Evolutionary conservation across 2,797 vertebrate species (phyloP).

Genomic region (Danio tinwini): DNA sequence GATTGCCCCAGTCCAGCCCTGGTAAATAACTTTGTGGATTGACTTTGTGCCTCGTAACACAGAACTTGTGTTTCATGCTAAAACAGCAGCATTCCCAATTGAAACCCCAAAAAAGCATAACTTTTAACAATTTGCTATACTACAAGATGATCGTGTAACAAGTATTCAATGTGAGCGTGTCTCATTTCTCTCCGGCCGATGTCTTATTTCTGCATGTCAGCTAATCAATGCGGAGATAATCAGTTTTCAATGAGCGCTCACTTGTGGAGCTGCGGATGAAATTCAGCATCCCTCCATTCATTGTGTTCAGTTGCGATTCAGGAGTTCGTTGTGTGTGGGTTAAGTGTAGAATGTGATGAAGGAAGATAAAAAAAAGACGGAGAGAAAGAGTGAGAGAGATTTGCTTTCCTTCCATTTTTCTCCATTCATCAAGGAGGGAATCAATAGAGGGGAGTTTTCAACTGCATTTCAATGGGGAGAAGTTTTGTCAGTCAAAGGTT

Average conservation of each 20-base stretch:
- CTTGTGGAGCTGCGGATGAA: slow-evolving; percentile 13
- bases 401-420: slow-evolving; percentile 57
- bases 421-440: slow-evolving; percentile 56
- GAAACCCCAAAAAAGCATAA: background rate
- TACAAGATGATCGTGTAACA: background rate
- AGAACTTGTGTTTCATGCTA: too few relatives aligned
- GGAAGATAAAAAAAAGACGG: background rate
- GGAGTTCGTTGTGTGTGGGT: slow-evolving; percentile 16
- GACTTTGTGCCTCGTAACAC: too few relatives aligned
- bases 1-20: too few relatives aligned
- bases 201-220: slow-evolving; percentile 33
- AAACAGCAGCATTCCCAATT: too few relatives aligned
- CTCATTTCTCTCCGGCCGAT: slow-evolving; percentile 23
- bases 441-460: slow-evolving; percentile 61
- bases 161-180: background rate
- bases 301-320: slow-evolving; percentile 28
- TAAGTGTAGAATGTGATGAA: slow-evolving; percentile 12
- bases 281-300: slow-evolving; percentile 35
- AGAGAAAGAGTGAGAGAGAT: slow-evolving; percentile 43
- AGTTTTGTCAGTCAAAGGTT: slow-evolving; percentile 64
- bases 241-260: slow-evolving; percentile 28
- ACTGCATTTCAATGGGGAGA: slow-evolving; percentile 61
- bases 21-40: too few relatives aligned
- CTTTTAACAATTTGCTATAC: background rate
- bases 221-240: slow-evolving; percentile 41